phyloP scores from a whole-genome alignment of 2,797 vertebrate genomes.

The Eidolon dupreanum region DNA sequence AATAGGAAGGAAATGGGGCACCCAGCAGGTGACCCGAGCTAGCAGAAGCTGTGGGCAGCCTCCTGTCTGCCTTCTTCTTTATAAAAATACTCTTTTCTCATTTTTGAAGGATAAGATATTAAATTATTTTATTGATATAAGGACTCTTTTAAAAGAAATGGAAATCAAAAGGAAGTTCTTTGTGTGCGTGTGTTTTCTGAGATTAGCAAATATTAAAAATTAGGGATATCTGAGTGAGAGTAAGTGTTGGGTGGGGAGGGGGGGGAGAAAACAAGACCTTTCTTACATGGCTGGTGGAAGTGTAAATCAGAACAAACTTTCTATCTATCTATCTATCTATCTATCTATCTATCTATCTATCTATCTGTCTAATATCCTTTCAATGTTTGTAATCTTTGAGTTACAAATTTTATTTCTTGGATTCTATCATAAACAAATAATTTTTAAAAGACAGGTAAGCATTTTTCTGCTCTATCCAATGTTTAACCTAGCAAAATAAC shows the following conservation, averaged over 20 bases:
- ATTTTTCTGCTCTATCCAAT: neutral
- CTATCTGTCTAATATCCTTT: neutral
- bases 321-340: no score
- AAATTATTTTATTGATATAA: neutral
- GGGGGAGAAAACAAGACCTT: neutral
- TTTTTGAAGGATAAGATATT: neutral
- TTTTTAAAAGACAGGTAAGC: slow-evolving; percentile 13
- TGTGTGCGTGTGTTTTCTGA: neutral
- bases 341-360: neutral
- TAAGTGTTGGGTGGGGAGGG: neutral
- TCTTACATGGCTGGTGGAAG: neutral
- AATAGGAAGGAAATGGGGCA: neutral
- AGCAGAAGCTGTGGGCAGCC: rapidly evolving
- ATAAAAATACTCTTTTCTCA: neutral
- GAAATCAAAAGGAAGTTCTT: slow-evolving; percentile 18
- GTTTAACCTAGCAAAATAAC: slow-evolving; percentile 1
- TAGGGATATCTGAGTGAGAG: neutral
- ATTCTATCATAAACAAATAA: neutral
- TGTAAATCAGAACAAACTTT: neutral
- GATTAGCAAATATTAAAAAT: slow-evolving; percentile 35
- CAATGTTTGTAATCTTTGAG: slow-evolving; percentile 18
- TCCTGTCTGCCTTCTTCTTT: neutral
- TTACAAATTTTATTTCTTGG: neutral
- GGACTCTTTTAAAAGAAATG: neutral
- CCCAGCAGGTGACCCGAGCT: neutral